These are phyloP conservation scores for Nycticorax nycticorax DNA, from an alignment of 2,113 vertebrate species.

Conservation along the genomic window DNA sequence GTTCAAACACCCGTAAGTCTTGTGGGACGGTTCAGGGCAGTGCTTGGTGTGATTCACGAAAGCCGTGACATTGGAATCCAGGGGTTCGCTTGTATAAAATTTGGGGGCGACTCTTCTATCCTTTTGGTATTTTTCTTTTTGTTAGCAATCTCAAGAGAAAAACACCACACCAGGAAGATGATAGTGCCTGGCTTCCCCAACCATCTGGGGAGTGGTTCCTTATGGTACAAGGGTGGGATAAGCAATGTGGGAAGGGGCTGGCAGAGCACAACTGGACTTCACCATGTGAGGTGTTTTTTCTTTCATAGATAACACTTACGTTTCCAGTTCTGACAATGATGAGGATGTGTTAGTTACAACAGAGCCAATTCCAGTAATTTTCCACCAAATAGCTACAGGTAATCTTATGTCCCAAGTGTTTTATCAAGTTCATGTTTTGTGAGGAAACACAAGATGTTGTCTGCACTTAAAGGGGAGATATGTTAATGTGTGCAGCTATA, in stretches of 20 bases:
- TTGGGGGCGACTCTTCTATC: neutral
- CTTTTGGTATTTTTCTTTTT: neutral
- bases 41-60: neutral
- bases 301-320: slow-evolving; percentile 86
- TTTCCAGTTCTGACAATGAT: slow-evolving; percentile 90
- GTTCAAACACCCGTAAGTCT: neutral
- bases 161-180: neutral
- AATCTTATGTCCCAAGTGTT: slow-evolving; percentile 5
- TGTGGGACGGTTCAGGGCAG: neutral
- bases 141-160: neutral
- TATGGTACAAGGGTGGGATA: neutral
- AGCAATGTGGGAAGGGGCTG: neutral
- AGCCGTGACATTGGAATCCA: neutral
- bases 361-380: slow-evolving; percentile 90
- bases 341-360: slow-evolving; percentile 91
- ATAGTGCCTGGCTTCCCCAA: neutral
- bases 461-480: neutral
- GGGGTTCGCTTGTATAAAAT: neutral
- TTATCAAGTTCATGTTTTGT: neutral
- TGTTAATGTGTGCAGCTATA: neutral
- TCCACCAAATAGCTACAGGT: slow-evolving; percentile 89
- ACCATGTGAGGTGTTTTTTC: slow-evolving; percentile 20
- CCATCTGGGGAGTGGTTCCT: neutral
- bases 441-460: neutral
- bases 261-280: neutral